Evolutionary conservation across 2,888 invertebrate genomes (phyloP), one percentile per base, ranked within the genome.

Genomic region (Epiblema foenella): DNA sequence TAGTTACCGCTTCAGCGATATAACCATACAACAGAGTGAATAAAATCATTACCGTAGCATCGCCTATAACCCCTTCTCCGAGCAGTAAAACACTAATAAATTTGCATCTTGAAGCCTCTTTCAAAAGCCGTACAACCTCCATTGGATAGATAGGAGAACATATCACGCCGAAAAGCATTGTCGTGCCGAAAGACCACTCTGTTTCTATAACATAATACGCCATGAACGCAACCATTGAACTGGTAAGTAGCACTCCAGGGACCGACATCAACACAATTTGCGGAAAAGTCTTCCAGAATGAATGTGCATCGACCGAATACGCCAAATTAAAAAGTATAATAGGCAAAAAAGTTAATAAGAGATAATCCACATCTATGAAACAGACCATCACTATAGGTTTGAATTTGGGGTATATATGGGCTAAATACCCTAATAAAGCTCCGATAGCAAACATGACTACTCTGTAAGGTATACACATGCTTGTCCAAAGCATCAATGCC

Each of bases 121-220:
- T 87, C 10, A 93, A 77, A 52, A 85, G 85, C 49, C 79, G 87
- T 0, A 93, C 90, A 0, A 93, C 89, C 75, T 93, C 93, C 74
- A 89, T 83, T 0, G 93, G 91, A 69, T 92, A 91, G 51, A 91
- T 90, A 0, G 93, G 91, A 0, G 90, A 86, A 69, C 91, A 93
- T 0, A 90, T 84, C 0, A 91, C 79, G 0, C 93, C 93, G 58
- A 91, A 93, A 0, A 93, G 75, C 0, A 89, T 60, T 0, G 91
- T 85, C 0, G 88, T 88, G 0, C 87, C 73, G 9, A 90, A 87
- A 69, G 81, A 83, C 93, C 93, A 93, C 0, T 88, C 80, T 0
- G 85, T 72, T 76, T 91, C 92, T 8, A 93, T 86, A 15, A 93
- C 74, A 58, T 89, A 85, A 70, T 78, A 89, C 0, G 91, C 89